A percentile compares a stretch with the other conserved stretches of the same genome.
These are phyloP conservation scores for Chironomus tentans DNA, from an alignment of 2,888 invertebrate species.

Conservation along the genomic window DNA sequence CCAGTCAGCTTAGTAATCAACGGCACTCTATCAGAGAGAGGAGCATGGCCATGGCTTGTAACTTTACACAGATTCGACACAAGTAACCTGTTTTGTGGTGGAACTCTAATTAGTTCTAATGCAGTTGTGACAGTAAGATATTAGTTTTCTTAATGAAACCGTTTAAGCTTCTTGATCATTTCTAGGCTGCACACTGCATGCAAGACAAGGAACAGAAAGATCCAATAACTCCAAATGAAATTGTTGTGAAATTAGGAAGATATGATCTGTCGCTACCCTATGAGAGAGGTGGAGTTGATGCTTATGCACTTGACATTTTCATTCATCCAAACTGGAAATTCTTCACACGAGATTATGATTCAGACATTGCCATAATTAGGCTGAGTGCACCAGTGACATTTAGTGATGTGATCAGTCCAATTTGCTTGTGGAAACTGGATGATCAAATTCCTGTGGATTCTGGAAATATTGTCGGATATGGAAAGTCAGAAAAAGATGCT, in stretches of 20 bases:
- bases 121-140: not conserved
- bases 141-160: too few species aligned
- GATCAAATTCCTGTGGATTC: not conserved
- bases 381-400: not conserved
- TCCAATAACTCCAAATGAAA: not conserved
- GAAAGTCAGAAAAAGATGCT: not conserved
- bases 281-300: not conserved
- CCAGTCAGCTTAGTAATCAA: not conserved
- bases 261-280: not conserved
- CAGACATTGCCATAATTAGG: constrained; percentile 11
- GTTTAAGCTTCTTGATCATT: not conserved
- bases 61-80: not conserved
- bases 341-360: not conserved
- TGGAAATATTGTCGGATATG: constrained; percentile 12
- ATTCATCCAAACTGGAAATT: constrained; percentile 19
- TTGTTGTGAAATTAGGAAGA: constrained; percentile 5
- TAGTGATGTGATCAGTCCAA: not conserved
- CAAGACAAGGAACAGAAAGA: not conserved
- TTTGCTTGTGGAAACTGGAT: not conserved
- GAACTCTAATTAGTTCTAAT: not conserved
- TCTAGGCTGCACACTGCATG: constrained; percentile 13
- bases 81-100: constrained; percentile 2
- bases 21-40: not conserved
- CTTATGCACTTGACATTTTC: not conserved
- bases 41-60: constrained; percentile 11